phyloP scores from a whole-genome alignment of 2,888 invertebrate genomes.

The Agriopis marginaria region DNA sequence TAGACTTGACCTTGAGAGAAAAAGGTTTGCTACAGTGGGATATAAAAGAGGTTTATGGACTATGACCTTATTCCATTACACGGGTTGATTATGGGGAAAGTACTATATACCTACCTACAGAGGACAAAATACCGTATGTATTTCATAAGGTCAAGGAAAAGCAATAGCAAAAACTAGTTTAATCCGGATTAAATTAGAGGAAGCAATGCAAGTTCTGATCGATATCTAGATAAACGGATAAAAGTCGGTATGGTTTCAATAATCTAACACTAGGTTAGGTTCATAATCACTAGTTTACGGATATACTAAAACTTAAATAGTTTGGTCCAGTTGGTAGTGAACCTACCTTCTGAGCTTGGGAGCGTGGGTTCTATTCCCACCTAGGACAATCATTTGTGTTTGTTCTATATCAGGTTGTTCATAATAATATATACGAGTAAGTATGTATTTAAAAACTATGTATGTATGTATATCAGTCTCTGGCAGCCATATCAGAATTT shows the following conservation, averaged over 20 bases:
- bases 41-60: conserved; percentile 33
- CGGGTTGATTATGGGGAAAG: conserved; percentile 26
- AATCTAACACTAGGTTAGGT: background rate
- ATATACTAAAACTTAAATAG: no score
- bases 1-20: conserved; percentile 23
- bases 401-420: no score
- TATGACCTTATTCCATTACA: conserved; percentile 33
- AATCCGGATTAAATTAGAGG: conserved; percentile 4
- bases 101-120: background rate
- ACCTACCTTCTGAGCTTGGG: no score
- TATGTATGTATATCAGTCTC: no score
- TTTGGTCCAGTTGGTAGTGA: no score
- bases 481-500: no score
- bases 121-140: background rate
- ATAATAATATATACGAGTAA: no score
- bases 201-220: conserved; percentile 8
- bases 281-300: background rate
- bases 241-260: background rate
- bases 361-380: no score
- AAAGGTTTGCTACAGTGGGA: conserved; percentile 30
- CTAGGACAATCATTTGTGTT: no score
- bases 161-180: background rate
- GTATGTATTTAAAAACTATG: no score
- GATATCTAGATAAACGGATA: conserved; percentile 2
- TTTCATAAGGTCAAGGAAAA: conserved; percentile 1